Evolutionary conservation across 2,888 invertebrate genomes (phyloP).

Genomic region (Rotaria magnacalcarata): DNA sequence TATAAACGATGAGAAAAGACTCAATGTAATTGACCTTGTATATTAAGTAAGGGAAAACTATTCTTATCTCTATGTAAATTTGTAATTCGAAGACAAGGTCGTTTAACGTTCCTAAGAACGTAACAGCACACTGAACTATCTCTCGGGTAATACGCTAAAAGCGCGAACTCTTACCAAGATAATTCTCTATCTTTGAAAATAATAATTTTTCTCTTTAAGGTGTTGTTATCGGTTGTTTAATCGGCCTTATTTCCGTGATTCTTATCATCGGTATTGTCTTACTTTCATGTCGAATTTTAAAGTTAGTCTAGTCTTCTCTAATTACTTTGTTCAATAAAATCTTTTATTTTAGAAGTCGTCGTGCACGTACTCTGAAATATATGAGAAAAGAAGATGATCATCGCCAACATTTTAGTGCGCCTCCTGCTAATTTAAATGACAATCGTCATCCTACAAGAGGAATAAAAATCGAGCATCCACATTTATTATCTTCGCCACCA

Average conservation of each 20-base stretch:
- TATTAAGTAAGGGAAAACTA: too few relatives aligned
- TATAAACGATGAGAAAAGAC: too few relatives aligned
- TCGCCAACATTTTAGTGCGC: conserved; percentile 16
- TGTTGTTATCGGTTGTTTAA: neutral
- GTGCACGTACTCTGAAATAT: neutral
- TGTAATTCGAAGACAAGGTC: too few relatives aligned
- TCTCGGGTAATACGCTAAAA: too few relatives aligned
- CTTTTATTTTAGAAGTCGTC: neutral
- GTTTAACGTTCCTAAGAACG: too few relatives aligned
- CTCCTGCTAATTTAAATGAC: neutral
- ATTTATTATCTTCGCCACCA: neutral
- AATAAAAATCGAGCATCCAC: conserved; percentile 25
- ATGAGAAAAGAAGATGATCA: conserved; percentile 2
- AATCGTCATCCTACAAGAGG: neutral
- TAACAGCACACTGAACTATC: too few relatives aligned
- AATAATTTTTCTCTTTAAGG: neutral
- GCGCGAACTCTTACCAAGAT: too few relatives aligned
- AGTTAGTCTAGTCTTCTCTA: neutral
- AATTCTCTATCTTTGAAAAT: neutral
- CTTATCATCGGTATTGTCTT: neutral
- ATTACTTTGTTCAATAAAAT: neutral
- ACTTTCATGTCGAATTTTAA: neutral
- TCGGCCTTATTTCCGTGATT: neutral
- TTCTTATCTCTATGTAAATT: too few relatives aligned
- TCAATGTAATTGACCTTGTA: too few relatives aligned